phyloP scores from a whole-genome alignment of 2,797 vertebrate species.

The Pangasius djambal region DNA sequence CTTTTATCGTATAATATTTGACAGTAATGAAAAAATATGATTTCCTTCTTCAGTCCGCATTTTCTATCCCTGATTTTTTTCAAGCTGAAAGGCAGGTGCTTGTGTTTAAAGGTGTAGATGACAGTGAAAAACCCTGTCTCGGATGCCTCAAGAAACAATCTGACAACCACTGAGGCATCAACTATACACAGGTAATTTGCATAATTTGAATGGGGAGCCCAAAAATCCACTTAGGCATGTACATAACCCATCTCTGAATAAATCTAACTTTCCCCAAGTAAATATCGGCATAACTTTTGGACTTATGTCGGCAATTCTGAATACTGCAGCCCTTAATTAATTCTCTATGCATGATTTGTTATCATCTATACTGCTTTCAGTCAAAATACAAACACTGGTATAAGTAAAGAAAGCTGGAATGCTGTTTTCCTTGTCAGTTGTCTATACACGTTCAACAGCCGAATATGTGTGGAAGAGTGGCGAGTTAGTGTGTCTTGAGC shows the following conservation, averaged over 20 bases:
- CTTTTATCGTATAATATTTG: neutral
- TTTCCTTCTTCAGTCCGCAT: neutral
- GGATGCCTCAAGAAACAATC: neutral
- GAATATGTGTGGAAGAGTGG: neutral
- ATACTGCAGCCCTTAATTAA: neutral
- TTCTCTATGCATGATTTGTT: neutral
- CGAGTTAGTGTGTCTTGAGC: neutral
- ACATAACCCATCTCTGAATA: too few species aligned
- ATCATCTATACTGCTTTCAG: neutral
- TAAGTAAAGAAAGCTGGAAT: neutral
- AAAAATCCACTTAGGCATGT: neutral
- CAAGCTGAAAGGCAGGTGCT: neutral
- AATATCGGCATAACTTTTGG: too few species aligned
- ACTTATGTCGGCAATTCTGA: too few species aligned
- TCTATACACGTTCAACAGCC: neutral
- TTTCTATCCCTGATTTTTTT: neutral
- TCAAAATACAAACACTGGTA: neutral
- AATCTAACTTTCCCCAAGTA: neutral
- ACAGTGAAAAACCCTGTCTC: neutral
- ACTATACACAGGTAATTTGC: neutral
- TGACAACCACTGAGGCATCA: neutral
- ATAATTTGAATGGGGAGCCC: neutral
- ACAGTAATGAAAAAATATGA: neutral
- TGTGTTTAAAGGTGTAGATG: neutral
- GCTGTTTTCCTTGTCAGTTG: neutral